phyloP scores from a whole-genome alignment of 2,797 vertebrate species.

The Acanthopagrus latus region DNA sequence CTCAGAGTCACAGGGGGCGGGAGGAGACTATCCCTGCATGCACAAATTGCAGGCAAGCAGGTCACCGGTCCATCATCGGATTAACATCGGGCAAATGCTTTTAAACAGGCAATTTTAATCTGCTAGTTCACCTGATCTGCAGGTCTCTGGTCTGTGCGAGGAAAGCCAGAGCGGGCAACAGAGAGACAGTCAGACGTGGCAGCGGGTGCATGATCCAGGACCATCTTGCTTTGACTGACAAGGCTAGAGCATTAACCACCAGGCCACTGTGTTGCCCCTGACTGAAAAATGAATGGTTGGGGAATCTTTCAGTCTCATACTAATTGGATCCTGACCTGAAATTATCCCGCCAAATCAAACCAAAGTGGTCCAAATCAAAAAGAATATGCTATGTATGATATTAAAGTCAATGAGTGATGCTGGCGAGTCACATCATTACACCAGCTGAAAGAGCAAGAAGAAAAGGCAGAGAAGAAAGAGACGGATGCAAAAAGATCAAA shows the following conservation, averaged over 20 bases:
- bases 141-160: constrained; percentile 32
- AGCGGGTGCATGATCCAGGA: constrained; percentile 3
- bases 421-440: constrained; percentile 13
- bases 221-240: constrained; percentile 13
- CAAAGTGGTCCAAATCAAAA: constrained; percentile 29
- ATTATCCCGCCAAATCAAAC: constrained; percentile 42
- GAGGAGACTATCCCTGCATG: constrained; percentile 39
- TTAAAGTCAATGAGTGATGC: constrained; percentile 22
- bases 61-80: constrained; percentile 55
- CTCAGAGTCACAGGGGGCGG: constrained; percentile 42
- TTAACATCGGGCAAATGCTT: constrained; percentile 46
- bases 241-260: constrained; percentile 3
- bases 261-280: background rate
- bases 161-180: constrained; percentile 12
- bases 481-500: background rate
- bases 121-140: constrained; percentile 45
- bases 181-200: background rate
- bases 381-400: constrained; percentile 25
- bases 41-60: constrained; percentile 46
- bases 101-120: constrained; percentile 41
- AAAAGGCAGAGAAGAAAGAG: background rate
- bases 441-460: background rate
- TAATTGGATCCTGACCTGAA: constrained; percentile 40
- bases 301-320: constrained; percentile 38
- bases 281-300: constrained; percentile 13